These are phyloP conservation scores for Grallaria varia DNA, from an alignment of 2,113 vertebrate genomes.

Conservation along the genomic window DNA sequence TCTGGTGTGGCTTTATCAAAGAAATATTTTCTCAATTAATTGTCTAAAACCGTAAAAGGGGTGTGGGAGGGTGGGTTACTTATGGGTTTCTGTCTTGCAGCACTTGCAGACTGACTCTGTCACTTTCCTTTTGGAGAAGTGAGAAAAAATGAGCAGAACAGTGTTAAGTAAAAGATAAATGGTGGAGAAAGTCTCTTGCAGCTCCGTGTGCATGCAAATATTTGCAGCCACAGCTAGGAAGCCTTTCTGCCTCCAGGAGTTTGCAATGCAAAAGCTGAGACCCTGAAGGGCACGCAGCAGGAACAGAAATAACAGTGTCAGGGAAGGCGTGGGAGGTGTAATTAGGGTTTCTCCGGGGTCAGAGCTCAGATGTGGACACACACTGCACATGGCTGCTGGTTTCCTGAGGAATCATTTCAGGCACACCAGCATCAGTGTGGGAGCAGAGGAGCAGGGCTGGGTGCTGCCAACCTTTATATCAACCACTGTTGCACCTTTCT, in stretches of 20 bases:
- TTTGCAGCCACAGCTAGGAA: constrained; percentile 15
- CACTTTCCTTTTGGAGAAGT: background rate
- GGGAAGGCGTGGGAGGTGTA: background rate
- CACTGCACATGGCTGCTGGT: rapidly evolving
- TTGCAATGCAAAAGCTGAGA: background rate
- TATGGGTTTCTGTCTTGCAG: background rate
- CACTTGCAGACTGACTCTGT: background rate
- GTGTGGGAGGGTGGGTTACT: background rate
- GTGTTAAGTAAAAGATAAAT: background rate
- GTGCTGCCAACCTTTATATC: background rate
- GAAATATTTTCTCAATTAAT: background rate
- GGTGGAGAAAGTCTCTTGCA: background rate
- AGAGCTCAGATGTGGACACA: background rate
- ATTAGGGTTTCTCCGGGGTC: background rate
- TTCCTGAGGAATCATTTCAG: background rate
- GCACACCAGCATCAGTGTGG: rapidly evolving
- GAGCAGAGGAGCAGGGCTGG: background rate
- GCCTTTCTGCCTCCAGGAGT: background rate
- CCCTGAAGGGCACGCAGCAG: background rate
- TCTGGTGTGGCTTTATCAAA: background rate
- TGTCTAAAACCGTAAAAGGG: background rate
- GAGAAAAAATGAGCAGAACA: background rate
- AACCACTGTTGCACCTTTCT: background rate
- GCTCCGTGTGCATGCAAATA: background rate
- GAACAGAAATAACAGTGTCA: background rate